phyloP scores from a whole-genome alignment of 2,113 vertebrate genomes.

The Oreocharis arfaki region DNA sequence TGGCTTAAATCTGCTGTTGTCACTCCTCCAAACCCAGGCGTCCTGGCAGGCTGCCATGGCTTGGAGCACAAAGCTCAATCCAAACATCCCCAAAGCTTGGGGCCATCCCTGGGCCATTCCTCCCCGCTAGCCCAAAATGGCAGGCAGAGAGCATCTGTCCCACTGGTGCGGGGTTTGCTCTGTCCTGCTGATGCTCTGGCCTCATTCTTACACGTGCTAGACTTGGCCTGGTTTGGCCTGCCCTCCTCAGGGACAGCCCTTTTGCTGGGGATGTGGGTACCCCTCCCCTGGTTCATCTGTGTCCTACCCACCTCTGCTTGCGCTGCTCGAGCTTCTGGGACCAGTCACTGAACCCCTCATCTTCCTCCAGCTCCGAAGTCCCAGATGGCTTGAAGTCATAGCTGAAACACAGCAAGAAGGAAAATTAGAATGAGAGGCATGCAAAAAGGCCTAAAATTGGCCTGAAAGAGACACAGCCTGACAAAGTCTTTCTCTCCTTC shows the following conservation, averaged over 20 bases:
- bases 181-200: not conserved
- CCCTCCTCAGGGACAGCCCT: not conserved
- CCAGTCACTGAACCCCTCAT: constrained; percentile 92
- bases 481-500: not conserved
- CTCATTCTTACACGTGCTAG: not conserved
- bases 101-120: not conserved
- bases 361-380: constrained; percentile 79
- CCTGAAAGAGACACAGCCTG: not conserved
- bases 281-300: not conserved
- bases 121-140: not conserved
- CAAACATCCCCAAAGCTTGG: not conserved
- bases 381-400: constrained; percentile 69
- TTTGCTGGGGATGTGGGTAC: not conserved
- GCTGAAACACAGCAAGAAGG: constrained; percentile 43
- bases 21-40: not conserved
- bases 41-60: not conserved
- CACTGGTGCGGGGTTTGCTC: rapidly evolving
- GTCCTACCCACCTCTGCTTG: constrained; percentile 59
- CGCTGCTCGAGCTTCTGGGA: constrained; percentile 80
- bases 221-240: not conserved
- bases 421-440: not conserved
- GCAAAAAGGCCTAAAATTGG: not conserved
- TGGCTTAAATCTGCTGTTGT: constrained; percentile 35
- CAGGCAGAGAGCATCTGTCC: not conserved
- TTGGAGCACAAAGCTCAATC: not conserved